Conservation (phyloP, 37 sponge, comb jelly and placozoan genomes). For the Oopsacas minuta region DNA sequence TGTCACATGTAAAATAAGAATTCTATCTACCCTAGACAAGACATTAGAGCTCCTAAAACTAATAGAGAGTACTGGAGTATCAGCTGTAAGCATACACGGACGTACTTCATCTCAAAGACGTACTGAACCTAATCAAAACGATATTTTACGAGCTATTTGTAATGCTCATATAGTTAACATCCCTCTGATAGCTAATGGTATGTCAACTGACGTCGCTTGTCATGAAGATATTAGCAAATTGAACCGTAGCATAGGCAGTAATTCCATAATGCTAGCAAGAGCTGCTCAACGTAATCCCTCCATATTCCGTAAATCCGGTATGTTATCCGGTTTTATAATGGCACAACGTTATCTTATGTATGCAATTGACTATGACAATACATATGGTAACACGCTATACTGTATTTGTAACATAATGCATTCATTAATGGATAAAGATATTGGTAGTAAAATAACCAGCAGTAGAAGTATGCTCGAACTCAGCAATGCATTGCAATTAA, state of each 20-base stretch:
- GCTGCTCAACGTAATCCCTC: conserved; percentile 88
- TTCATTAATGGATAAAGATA: conserved; percentile 26
- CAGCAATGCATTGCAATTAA: neutral
- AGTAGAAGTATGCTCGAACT: neutral
- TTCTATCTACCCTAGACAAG: conserved; percentile 63
- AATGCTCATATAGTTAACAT: conserved; percentile 33
- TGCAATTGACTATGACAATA: conserved; percentile 18
- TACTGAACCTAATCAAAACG: conserved; percentile 54
- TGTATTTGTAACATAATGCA: conserved; percentile 58
- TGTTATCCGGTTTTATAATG: neutral
- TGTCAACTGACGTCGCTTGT: conserved; percentile 22
- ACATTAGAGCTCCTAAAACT: conserved; percentile 66
- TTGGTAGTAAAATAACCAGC: neutral
- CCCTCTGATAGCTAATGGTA: conserved; percentile 86
- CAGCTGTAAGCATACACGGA: conserved; percentile 86
- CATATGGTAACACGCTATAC: conserved; percentile 47
- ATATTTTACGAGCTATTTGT: conserved; percentile 48
- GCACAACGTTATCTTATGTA: neutral
- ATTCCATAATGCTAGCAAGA: conserved; percentile 85
- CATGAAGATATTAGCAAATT: neutral
- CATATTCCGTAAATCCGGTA: conserved; percentile 59
- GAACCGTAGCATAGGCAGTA: conserved; percentile 30
- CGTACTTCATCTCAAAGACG: conserved; percentile 33
- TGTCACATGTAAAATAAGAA: conserved; percentile 91
- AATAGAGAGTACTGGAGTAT: conserved; percentile 86